phyloP scores from a whole-genome alignment of 2,888 invertebrate species.

The Andrena camellia region DNA sequence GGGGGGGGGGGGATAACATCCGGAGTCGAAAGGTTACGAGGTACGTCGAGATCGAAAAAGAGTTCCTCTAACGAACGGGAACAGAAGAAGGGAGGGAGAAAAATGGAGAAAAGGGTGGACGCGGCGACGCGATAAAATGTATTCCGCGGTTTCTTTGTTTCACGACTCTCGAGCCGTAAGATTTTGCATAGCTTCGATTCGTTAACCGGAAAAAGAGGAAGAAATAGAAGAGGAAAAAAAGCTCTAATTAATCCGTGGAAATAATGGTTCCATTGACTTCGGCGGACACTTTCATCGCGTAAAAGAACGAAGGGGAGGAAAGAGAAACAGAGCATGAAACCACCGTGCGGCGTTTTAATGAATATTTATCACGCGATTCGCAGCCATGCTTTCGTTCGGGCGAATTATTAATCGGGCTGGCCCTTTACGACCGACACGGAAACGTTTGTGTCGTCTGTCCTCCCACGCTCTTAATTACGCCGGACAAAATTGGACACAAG shows the following conservation, averaged over 20 bases:
- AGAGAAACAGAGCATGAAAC: conserved; percentile 23
- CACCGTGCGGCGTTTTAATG: conserved; percentile 16
- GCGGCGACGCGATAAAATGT: conserved; percentile 6
- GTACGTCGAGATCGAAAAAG: conserved; percentile 1
- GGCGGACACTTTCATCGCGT: background rate
- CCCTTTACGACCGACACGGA: background rate
- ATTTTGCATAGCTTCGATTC: background rate
- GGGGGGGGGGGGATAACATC: background rate
- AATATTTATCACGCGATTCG: conserved; percentile 33
- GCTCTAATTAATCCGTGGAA: conserved; percentile 42
- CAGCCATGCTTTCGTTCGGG: background rate
- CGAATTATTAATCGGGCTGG: conserved; percentile 15
- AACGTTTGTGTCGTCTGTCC: conserved; percentile 1
- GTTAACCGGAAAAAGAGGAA: background rate
- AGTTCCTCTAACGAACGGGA: conserved; percentile 16
- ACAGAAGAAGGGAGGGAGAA: background rate
- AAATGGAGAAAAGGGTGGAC: background rate
- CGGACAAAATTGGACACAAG: conserved; percentile 19
- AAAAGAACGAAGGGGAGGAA: background rate
- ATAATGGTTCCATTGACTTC: conserved; percentile 24
- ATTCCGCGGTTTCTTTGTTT: conserved; percentile 15
- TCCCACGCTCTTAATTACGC: conserved; percentile 42
- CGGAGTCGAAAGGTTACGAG: conserved; percentile 33
- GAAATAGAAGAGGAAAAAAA: conserved; percentile 1
- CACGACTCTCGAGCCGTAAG: background rate